A percentile compares a stretch with the other conserved stretches of the same genome.
phyloP scores from a whole-genome alignment of 37 sponge, comb jelly and placozoan genomes.

The Axinella damicornis region DNA sequence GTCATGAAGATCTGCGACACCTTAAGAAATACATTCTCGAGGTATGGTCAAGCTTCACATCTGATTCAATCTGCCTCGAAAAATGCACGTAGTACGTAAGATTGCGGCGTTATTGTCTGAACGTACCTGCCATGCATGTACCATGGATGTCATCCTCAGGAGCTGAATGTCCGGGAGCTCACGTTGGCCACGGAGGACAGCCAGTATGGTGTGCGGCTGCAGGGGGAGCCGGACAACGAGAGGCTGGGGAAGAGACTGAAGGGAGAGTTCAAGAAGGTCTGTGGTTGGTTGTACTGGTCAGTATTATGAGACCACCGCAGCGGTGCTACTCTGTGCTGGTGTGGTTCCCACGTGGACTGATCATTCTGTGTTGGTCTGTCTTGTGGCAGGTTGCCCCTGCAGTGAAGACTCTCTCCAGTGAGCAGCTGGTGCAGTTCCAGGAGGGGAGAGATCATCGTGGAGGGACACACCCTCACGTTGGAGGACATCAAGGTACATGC shows the following conservation, averaged over 20 bases:
- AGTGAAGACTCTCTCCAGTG: slow-evolving; percentile 61
- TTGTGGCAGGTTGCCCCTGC: slow-evolving; percentile 33
- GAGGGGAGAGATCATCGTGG: slow-evolving; percentile 71
- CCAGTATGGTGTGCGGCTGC: slow-evolving; percentile 73
- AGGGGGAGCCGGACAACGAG: slow-evolving; percentile 88
- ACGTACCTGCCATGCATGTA: too few species aligned
- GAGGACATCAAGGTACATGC: slow-evolving; percentile 75
- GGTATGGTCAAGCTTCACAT: too few species aligned
- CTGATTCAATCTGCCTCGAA: too few species aligned
- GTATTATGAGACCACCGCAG: too few species aligned
- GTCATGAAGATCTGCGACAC: slow-evolving; percentile 64
- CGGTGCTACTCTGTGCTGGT: too few species aligned
- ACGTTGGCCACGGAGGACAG: slow-evolving; percentile 69
- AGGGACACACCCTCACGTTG: slow-evolving; percentile 62
- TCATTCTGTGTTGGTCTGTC: too few species aligned
- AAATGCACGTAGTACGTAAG: too few species aligned
- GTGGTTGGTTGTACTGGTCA: too few species aligned
- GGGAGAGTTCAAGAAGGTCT: slow-evolving; percentile 94
- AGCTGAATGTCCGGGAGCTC: slow-evolving; percentile 90
- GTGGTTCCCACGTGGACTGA: too few species aligned
- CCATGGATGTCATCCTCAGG: too few species aligned
- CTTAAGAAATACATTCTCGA: slow-evolving; percentile 88
- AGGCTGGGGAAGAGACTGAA: slow-evolving; percentile 89
- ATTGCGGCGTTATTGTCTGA: too few species aligned
- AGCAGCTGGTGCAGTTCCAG: slow-evolving; percentile 73